phyloP scores from a whole-genome alignment of 2,113 vertebrate genomes.

The Uria aalge region DNA sequence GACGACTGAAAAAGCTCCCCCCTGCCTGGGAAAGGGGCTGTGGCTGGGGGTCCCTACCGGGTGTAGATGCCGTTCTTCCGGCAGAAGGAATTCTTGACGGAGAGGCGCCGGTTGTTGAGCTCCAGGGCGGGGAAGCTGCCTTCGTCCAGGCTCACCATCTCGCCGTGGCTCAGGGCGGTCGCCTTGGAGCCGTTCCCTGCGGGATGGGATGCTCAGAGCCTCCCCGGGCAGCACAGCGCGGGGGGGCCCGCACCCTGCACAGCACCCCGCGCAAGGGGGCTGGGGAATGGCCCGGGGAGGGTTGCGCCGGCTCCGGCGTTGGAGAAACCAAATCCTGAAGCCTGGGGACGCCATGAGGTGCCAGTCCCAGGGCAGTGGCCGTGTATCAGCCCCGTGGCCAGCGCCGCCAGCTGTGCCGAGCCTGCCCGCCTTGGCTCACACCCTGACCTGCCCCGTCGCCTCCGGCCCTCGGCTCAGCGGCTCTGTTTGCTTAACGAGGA shows the following conservation, averaged over 20 bases:
- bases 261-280: neutral
- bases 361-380: neutral
- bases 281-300: neutral
- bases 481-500: conserved; percentile 11
- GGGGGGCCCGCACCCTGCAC: too few species aligned
- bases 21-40: neutral
- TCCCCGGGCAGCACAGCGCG: neutral
- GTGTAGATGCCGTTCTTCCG: conserved; percentile 96
- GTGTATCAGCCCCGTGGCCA: neutral
- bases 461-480: neutral
- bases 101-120: conserved; percentile 94
- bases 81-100: conserved; percentile 96
- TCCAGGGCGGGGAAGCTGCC: conserved; percentile 94
- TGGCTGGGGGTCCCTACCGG: conserved; percentile 69
- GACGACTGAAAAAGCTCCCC: rapidly evolving
- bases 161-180: conserved; percentile 86
- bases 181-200: conserved; percentile 89
- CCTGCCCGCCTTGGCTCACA: neutral
- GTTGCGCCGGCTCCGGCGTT: rapidly evolving
- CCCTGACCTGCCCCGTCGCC: neutral
- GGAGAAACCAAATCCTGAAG: neutral
- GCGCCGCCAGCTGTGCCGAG: rapidly evolving
- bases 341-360: neutral
- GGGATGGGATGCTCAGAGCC: neutral
- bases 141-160: conserved; percentile 96